Evolutionary conservation across 1,140 invertebrate genomes (phyloP).

Genomic region (Phymastichus coffea): DNA sequence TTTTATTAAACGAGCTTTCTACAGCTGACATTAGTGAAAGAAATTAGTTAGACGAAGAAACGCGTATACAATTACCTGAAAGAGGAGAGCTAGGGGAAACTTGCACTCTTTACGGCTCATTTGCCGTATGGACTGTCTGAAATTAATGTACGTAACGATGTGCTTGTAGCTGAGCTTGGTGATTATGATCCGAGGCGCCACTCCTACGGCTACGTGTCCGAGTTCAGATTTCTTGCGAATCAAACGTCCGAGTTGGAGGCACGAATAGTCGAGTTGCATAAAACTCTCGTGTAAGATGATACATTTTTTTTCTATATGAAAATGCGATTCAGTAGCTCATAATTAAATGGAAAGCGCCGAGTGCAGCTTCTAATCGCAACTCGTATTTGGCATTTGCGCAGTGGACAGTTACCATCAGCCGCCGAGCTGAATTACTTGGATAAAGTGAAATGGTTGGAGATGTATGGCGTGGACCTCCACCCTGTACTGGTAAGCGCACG

Average conservation of each 20-base stretch:
- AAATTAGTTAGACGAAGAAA: too few species aligned
- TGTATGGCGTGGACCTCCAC: slow-evolving; percentile 83
- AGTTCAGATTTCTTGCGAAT: slow-evolving; percentile 93
- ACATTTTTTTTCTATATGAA: background rate
- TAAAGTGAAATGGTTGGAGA: slow-evolving; percentile 80
- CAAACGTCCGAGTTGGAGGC: slow-evolving; percentile 90
- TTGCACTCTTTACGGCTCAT: background rate
- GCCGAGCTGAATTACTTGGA: slow-evolving; percentile 76
- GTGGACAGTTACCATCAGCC: slow-evolving; percentile 68
- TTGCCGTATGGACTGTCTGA: background rate
- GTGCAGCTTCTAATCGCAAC: background rate
- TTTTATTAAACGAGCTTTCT: too few species aligned
- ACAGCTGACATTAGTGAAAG: too few species aligned
- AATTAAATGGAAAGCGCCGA: background rate
- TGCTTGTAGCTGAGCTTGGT: slow-evolving; percentile 87
- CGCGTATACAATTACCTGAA: too few species aligned
- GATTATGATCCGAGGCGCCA: slow-evolving; percentile 93
- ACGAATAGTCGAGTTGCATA: slow-evolving; percentile 85
- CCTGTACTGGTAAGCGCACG: slow-evolving; percentile 68
- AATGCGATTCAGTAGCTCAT: background rate
- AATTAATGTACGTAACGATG: slow-evolving; percentile 16
- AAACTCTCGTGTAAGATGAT: slow-evolving; percentile 74
- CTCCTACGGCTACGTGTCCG: slow-evolving; percentile 89
- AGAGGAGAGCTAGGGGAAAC: too few species aligned
- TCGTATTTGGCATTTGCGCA: slow-evolving; percentile 46